Evolutionary conservation across 1,140 invertebrate genomes (phyloP).

Genomic region (Capitella teleta): DNA sequence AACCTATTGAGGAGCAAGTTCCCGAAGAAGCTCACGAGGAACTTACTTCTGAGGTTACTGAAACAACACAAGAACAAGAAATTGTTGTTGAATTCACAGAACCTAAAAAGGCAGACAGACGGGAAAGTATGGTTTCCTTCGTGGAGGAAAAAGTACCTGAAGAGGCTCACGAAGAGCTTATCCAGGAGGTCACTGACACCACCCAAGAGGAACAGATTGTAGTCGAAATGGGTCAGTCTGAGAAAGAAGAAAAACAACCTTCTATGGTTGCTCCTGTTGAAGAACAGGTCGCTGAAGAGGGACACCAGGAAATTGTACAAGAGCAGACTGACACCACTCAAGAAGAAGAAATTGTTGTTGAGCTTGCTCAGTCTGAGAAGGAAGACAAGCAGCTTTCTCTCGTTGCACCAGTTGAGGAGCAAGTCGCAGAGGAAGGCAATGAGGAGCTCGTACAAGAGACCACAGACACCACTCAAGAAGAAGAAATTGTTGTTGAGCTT

Average conservation of each 20-base stretch:
- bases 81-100: constrained; percentile 3
- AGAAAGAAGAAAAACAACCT: constrained; percentile 4
- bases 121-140: not conserved
- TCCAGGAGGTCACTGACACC: not conserved
- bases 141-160: constrained; percentile 3
- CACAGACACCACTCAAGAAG: not conserved
- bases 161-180: not conserved
- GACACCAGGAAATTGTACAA: not conserved
- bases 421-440: not conserved
- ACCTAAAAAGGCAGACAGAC: not conserved
- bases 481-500: constrained; percentile 2
- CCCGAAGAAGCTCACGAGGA: constrained; percentile 4
- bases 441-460: constrained; percentile 3
- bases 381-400: not conserved
- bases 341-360: not conserved
- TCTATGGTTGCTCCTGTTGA: not conserved
- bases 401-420: not conserved
- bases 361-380: not conserved
- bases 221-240: constrained; percentile 8
- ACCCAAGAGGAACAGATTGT: constrained; percentile 8
- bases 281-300: not conserved
- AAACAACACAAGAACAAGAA: constrained; percentile 4
- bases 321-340: not conserved
- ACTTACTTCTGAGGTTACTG: not conserved
- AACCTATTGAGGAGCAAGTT: not conserved